A percentile compares a stretch with the other conserved stretches of the same genome.
Evolutionary conservation across 2,888 invertebrate genomes (phyloP).

Genomic region (Cataglyphis rosenhaueri): DNA sequence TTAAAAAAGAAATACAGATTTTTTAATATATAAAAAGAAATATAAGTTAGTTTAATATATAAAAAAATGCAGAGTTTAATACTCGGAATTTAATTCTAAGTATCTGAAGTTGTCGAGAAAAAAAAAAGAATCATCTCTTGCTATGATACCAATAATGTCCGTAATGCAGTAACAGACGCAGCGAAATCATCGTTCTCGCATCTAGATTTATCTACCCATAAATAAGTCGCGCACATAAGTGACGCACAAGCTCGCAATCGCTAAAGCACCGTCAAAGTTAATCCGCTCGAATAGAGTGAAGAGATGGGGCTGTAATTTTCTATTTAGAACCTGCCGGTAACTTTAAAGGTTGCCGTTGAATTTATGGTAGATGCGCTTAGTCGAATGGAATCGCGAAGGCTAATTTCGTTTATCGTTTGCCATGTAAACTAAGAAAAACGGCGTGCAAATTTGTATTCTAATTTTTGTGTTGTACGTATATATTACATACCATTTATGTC

Average conservation of each 20-base stretch:
- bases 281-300: constrained; percentile 54
- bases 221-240: constrained; percentile 40
- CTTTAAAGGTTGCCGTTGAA: constrained; percentile 57
- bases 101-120: background rate
- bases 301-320: constrained; percentile 63
- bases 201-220: constrained; percentile 3
- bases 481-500: background rate
- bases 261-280: constrained; percentile 56
- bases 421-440: constrained; percentile 30
- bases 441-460: constrained; percentile 4
- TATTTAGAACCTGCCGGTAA: constrained; percentile 61
- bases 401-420: constrained; percentile 61
- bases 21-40: background rate
- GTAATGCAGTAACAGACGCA: background rate
- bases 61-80: background rate
- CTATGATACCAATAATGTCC: too few species aligned
- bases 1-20: background rate
- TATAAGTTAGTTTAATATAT: background rate
- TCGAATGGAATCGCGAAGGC: constrained; percentile 51
- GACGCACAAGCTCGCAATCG: constrained; percentile 21
- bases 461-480: background rate
- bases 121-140: background rate
- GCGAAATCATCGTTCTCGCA: background rate
- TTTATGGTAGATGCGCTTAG: constrained; percentile 52
- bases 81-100: background rate